Evolutionary conservation across 30 jellyfish, hydroid and myxozoan genomes (phyloP), one percentile per base, ranked within the genome.

Genomic region (Catostylus mosaicus): DNA sequence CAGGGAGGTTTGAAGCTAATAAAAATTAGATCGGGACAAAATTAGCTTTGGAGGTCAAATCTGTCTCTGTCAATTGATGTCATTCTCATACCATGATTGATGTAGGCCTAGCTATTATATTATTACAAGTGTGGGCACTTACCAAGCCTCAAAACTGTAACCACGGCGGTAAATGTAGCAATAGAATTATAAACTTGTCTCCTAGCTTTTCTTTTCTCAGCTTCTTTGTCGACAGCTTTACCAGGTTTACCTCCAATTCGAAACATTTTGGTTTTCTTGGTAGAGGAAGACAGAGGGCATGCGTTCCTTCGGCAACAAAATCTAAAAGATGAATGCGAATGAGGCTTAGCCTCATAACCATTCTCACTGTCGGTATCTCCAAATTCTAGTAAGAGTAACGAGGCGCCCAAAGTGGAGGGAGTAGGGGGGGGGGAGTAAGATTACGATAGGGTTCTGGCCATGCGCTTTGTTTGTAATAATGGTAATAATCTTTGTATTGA

Each of bases 241-340:
- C 96, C 99, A 30, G 85, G 96, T 81, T 88, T 75, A 61, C 88
- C 80, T 47, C 90, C 90, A 29, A 88, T 73, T 27, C 99, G 96
- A 77, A 93, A 93, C 99, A 93, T 93, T 24, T 79, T 81, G 31
- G 30, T 43, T 36, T 48, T 22, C 47, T 57, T 4, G 2, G 63
- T 50, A 50, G 27, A 50, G 63, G n/a, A n/a, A n/a, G n/a, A n/a
- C n/a, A n/a, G n/a, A n/a, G n/a, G n/a, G n/a, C n/a, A n/a, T n/a
- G n/a, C n/a, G n/a, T n/a, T n/a, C n/a, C n/a, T n/a, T n/a, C n/a
- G n/a, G n/a, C n/a, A n/a, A n/a, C n/a, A n/a, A n/a, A n/a, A n/a
- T n/a, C n/a, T n/a, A n/a, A n/a, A n/a, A n/a, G n/a, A n/a, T n/a
- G n/a, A n/a, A n/a, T n/a, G n/a, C n/a, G n/a, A n/a, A n/a, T n/a